These are phyloP conservation scores for Acrocephalus kingi DNA, from an alignment of 2,113 vertebrate species.

Conservation along the genomic window DNA sequence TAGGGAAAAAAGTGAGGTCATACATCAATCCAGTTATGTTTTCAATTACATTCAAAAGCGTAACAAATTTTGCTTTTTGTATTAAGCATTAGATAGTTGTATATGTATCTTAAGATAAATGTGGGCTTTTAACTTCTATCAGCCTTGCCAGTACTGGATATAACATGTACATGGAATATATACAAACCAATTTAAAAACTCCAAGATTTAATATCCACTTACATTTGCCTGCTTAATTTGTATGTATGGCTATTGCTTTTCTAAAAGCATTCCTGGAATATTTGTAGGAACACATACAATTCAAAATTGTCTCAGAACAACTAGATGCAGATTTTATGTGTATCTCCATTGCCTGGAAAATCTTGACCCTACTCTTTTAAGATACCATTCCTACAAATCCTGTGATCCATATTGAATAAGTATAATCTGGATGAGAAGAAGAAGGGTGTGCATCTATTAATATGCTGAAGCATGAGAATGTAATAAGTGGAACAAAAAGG, in stretches of 20 bases:
- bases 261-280: conserved; percentile 9
- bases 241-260: conserved; percentile 1
- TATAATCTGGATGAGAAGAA: not conserved
- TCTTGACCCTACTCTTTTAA: not conserved
- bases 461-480: not conserved
- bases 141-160: not conserved
- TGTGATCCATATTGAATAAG: not conserved
- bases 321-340: not conserved
- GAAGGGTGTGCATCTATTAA: not conserved
- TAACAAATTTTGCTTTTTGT: not conserved
- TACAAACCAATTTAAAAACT: not conserved
- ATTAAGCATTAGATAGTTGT: not conserved
- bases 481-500: not conserved
- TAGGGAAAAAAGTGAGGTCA: not conserved
- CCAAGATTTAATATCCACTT: conserved; percentile 21
- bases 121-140: not conserved
- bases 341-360: not conserved
- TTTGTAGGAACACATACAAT: not conserved
- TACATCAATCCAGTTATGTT: not conserved
- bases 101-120: not conserved
- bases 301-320: not conserved
- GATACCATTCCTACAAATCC: not conserved
- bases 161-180: not conserved
- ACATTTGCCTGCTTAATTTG: not conserved
- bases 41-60: not conserved